Percentiles rank a stretch among this genome's conserved stretches.
phyloP scores from a whole-genome alignment of 1,140 invertebrate species.

The Manduca sexta region DNA sequence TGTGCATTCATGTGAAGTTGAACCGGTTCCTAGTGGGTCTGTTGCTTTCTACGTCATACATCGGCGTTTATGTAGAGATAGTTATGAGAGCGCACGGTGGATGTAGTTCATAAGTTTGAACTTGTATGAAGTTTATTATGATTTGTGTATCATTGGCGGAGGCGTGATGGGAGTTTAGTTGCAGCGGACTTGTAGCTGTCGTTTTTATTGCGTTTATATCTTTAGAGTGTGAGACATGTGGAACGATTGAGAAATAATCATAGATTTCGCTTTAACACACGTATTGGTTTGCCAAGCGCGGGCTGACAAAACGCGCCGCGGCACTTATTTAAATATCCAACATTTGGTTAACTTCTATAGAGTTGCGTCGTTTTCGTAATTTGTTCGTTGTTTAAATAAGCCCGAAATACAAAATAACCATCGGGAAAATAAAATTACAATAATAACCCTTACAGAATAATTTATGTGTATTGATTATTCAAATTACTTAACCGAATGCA shows the following conservation, averaged over 20 bases:
- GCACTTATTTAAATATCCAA: no score
- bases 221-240: constrained; percentile 22
- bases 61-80: constrained; percentile 44
- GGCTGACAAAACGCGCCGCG: no score
- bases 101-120: constrained; percentile 49
- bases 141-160: constrained; percentile 55
- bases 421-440: constrained; percentile 10
- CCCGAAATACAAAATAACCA: constrained; percentile 9
- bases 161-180: constrained; percentile 51
- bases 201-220: constrained; percentile 43
- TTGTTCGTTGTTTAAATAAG: constrained; percentile 10
- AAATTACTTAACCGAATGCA: constrained; percentile 21
- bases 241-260: constrained; percentile 16
- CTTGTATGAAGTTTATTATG: constrained; percentile 60
- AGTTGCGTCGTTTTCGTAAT: neutral
- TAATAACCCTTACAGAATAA: constrained; percentile 18
- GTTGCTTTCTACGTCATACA: constrained; percentile 65
- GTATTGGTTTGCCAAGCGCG: no score
- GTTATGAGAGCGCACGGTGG: constrained; percentile 35
- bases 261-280: neutral
- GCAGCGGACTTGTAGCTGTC: constrained; percentile 36
- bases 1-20: constrained; percentile 59
- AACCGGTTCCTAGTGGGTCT: constrained; percentile 59
- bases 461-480: constrained; percentile 22
- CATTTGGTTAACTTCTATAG: no score